Conservation (phyloP, 2,113 vertebrate species). For the Tetrax tetrax region DNA sequence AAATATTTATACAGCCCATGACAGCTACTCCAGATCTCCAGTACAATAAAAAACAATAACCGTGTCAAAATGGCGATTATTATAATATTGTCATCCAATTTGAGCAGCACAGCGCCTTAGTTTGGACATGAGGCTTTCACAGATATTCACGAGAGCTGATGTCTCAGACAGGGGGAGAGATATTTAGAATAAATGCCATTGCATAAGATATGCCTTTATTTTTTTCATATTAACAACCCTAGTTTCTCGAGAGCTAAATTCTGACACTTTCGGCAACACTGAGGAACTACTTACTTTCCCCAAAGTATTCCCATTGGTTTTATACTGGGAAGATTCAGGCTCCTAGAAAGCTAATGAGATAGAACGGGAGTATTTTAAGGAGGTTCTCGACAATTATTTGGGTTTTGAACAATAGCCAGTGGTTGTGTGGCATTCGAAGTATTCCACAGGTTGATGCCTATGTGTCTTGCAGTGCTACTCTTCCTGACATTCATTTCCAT, state of each 20-base stretch:
- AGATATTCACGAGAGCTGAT: background rate
- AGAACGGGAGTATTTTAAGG: background rate
- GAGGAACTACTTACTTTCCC: background rate
- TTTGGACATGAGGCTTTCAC: background rate
- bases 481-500: background rate
- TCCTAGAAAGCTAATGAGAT: background rate
- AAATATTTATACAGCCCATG: slow-evolving; percentile 12
- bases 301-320: background rate
- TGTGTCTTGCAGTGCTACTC: background rate
- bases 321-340: background rate
- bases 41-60: background rate
- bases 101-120: background rate
- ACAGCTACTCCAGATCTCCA: background rate
- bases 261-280: background rate
- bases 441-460: background rate
- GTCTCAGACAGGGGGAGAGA: background rate
- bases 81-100: background rate
- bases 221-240: background rate
- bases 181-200: background rate
- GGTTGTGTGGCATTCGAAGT: background rate
- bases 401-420: background rate
- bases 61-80: background rate
- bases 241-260: background rate
- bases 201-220: background rate
- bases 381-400: background rate